Evolutionary conservation across 2,113 vertebrate genomes (phyloP), one percentile per base, ranked within the genome.

Genomic region (Albula glossodonta): DNA sequence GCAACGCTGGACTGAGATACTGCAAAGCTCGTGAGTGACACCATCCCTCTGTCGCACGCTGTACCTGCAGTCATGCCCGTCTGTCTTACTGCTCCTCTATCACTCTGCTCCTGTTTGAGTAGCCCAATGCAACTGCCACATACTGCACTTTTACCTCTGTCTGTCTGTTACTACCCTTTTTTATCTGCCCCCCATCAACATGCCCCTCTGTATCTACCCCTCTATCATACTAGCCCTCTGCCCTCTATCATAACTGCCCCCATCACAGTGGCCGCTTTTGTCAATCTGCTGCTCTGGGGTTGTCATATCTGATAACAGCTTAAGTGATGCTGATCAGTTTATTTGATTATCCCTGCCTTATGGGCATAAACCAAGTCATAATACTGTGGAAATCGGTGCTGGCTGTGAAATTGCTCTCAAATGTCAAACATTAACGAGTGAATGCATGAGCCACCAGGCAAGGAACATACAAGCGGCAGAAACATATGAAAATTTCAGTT

Each of bases 1-100:
- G 84, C 97, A 98, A 93, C 95, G 97, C 74, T 95, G 95, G 94
- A 93, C 93, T 0, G 95, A 96, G 90, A 95, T 95, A 88, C 84
- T 96, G 8, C 92, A 95, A 89, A 93, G 89, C 91, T 94, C 94
- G 95, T 96, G 82, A 93, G 94, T 91, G 50, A 52, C 70, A 8
- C 22, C 2, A 2, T 31, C 17, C 22, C 3, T 66, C 3, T 5
- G 15, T 66, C 0, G 2, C 60, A 5, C 60, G 17, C 57, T 60
- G 11, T 60, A 13, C 0, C 70, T 31, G 8, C 5, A 6, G 3
- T 0, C 31, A 4, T 1, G 17, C 10, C 5, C n/a, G 22, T 2
- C 70, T 74, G 17, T 74, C 5, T 25, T 10, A 10, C 70, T 31
- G 3, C 10, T n/a, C n/a, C 22, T 7, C 66, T 74, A 7, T 0